These are phyloP conservation scores for Crypturellus tataupa DNA, from an alignment of 2,797 vertebrate genomes.

Conservation along the genomic window DNA sequence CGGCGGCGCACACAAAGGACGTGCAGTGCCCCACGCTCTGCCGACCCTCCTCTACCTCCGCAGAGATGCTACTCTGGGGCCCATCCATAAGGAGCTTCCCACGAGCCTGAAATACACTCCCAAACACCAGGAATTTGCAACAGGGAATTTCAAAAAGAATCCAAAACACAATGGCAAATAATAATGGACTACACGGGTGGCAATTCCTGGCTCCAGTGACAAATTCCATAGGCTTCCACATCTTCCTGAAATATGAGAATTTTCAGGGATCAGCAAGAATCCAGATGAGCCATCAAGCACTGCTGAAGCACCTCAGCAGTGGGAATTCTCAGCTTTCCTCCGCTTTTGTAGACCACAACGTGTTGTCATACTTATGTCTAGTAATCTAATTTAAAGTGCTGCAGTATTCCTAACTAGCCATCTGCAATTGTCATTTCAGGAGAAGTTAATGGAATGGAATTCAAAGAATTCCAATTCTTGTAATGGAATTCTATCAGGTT, in stretches of 20 bases:
- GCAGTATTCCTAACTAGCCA: fast-evolving
- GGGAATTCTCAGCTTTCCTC: constrained; percentile 31
- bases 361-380: not conserved
- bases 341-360: not conserved
- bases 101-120: not conserved
- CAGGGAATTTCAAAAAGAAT: not conserved
- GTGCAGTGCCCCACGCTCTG: fast-evolving
- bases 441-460: not conserved
- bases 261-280: constrained; percentile 59
- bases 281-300: not conserved
- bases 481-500: not conserved
- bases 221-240: constrained; percentile 59
- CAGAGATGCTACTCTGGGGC: not conserved
- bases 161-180: not conserved
- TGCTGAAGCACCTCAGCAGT: constrained; percentile 39
- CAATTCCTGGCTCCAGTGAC: constrained; percentile 67
- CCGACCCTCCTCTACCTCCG: fast-evolving
- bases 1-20: not conserved
- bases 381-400: not conserved
- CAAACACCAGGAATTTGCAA: not conserved
- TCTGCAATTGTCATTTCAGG: not conserved
- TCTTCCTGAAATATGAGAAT: constrained; percentile 71
- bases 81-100: not conserved
- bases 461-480: not conserved
- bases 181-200: constrained; percentile 55